Percentiles rank a stretch among this genome's conserved stretches.
Conservation (phyloP, 2,888 invertebrate species). For the Nemoura dubitans region DNA sequence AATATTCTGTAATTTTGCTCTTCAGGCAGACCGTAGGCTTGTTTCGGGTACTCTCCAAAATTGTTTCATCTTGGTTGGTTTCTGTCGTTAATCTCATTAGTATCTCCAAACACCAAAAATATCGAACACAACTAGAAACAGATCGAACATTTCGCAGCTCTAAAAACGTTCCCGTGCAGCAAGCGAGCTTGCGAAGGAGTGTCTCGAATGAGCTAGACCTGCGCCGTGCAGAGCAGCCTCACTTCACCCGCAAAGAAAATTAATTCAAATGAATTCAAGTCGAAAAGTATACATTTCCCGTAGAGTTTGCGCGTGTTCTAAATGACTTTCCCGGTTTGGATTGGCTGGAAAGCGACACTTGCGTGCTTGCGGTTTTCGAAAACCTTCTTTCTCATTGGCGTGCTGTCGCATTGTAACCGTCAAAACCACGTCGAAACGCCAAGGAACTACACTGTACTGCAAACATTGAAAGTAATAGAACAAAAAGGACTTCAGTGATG, state of each 20-base stretch:
- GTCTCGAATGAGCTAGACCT: no score
- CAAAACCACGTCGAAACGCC: slow-evolving; percentile 42
- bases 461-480: slow-evolving; percentile 44
- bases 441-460: slow-evolving; percentile 43
- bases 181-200: no score
- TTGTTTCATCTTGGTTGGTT: neutral
- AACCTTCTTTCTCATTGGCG: slow-evolving; percentile 44
- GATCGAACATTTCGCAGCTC: no score
- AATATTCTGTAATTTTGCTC: no score
- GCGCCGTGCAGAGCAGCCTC: no score
- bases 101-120: no score
- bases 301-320: slow-evolving; percentile 48
- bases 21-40: no score
- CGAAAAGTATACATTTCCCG: neutral
- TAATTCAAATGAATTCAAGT: neutral
- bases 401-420: slow-evolving; percentile 46
- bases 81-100: no score
- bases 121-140: no score
- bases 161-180: neutral
- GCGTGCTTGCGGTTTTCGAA: slow-evolving; percentile 44
- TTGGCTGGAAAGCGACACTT: slow-evolving; percentile 47
- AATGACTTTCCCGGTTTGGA: slow-evolving; percentile 43
- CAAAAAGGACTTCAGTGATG: slow-evolving; percentile 44
- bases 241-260: neutral
- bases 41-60: no score